phyloP scores from a whole-genome alignment of 2,797 vertebrate genomes.

The Pangasius sanitwongsei region DNA sequence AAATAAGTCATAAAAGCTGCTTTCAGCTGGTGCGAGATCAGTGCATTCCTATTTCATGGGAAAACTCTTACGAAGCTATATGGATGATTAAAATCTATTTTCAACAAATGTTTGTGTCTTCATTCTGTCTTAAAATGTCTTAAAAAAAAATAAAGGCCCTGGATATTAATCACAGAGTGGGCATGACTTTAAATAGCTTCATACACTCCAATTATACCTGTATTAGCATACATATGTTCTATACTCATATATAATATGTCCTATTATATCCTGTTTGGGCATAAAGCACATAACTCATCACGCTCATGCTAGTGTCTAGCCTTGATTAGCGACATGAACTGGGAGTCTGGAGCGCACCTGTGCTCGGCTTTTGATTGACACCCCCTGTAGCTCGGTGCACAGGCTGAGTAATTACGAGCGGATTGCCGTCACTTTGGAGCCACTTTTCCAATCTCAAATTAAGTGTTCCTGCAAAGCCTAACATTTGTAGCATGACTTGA shows the following conservation, averaged over 20 bases:
- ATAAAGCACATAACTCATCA: not conserved
- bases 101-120: not conserved
- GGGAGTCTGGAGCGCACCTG: constrained; percentile 30
- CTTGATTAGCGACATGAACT: not conserved
- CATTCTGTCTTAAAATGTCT: not conserved
- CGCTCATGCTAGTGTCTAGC: not conserved
- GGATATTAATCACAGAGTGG: not conserved
- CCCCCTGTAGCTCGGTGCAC: constrained; percentile 34
- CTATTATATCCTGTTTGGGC: not conserved
- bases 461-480: constrained; percentile 48
- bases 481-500: constrained; percentile 40
- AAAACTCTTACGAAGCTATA: not conserved
- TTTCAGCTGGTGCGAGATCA: not conserved
- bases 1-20: not conserved
- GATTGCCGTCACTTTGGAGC: constrained; percentile 50
- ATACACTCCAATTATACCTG: not conserved
- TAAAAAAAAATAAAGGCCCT: not conserved
- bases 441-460: constrained; percentile 53
- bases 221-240: not conserved
- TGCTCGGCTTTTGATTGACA: constrained; percentile 47
- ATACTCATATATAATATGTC: not conserved
- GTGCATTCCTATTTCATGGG: not conserved
- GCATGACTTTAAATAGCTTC: not conserved
- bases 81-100: not conserved
- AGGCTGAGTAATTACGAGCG: constrained; percentile 54